Evolutionary conservation across 1,140 invertebrate species (phyloP).

Genomic region (Scylla paramamosain): DNA sequence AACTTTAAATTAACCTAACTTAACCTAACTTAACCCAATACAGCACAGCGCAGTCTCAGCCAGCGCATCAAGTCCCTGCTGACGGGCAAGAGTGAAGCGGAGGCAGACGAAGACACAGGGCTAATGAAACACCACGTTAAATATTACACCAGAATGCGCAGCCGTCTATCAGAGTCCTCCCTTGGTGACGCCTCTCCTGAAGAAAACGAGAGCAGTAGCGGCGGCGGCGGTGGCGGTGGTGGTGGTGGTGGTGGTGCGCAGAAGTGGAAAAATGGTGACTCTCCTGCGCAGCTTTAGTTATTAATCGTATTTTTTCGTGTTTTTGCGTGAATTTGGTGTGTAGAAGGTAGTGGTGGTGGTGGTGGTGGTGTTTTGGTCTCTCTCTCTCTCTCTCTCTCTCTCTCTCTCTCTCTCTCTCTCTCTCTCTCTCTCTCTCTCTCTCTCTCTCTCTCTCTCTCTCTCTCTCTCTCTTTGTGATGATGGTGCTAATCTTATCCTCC

Average conservation of each 20-base stretch:
- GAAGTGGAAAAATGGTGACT: background rate
- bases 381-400: too few species aligned
- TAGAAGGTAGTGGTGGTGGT: background rate
- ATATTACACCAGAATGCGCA: slow-evolving; percentile 79
- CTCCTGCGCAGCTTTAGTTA: background rate
- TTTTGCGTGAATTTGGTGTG: slow-evolving; percentile 1
- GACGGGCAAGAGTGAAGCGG: slow-evolving; percentile 15
- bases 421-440: too few species aligned
- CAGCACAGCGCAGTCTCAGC: slow-evolving; percentile 68
- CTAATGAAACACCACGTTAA: slow-evolving; percentile 79
- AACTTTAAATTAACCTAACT: too few species aligned
- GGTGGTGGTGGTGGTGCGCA: too few species aligned
- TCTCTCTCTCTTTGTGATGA: too few species aligned
- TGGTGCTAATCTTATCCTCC: too few species aligned
- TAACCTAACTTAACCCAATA: background rate
- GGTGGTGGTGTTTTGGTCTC: too few species aligned
- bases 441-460: too few species aligned
- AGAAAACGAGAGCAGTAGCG: background rate
- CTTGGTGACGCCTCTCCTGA: slow-evolving; percentile 5
- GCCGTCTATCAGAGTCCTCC: slow-evolving; percentile 75
- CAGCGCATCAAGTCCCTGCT: slow-evolving; percentile 64
- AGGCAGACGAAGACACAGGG: slow-evolving; percentile 77
- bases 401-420: too few species aligned
- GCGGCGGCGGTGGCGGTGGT: background rate
- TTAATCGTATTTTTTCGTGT: background rate